Evolutionary conservation across 2,113 vertebrate species (phyloP).

Genomic region (Coryphaenoides rupestris): DNA sequence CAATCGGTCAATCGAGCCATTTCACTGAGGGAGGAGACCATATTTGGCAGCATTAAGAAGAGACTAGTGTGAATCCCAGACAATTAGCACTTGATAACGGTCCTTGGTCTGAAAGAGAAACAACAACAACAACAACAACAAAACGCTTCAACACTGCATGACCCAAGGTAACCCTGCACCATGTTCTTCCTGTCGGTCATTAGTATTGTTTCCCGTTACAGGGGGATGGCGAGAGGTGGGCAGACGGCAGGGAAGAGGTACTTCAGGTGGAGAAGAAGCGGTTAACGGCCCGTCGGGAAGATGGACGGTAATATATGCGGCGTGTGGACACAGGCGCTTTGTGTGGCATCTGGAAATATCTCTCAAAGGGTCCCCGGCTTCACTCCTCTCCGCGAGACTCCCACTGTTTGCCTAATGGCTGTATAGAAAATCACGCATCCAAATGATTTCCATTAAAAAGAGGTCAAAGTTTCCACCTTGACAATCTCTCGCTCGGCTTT

Average conservation of each 20-base stretch:
- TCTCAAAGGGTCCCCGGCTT: background rate
- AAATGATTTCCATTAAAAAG: constrained; percentile 51
- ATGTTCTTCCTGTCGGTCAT: background rate
- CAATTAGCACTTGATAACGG: constrained; percentile 34
- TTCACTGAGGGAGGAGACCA: constrained; percentile 41
- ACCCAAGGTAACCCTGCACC: background rate
- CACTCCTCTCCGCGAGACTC: background rate
- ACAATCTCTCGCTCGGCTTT: constrained; percentile 32
- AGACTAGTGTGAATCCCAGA: constrained; percentile 5
- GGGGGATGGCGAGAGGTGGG: background rate
- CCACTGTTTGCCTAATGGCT: background rate
- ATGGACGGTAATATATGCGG: too few species aligned
- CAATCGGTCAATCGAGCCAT: constrained; percentile 61
- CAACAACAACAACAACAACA: background rate
- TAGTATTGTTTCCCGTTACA: background rate
- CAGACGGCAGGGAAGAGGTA: background rate
- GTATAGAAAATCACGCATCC: background rate
- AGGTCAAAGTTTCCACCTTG: constrained; percentile 33
- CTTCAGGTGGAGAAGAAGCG: too few species aligned
- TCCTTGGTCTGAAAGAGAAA: constrained; percentile 12
- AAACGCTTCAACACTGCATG: background rate
- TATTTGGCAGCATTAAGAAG: constrained; percentile 26
- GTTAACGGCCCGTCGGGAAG: too few species aligned
- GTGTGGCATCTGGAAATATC: background rate
- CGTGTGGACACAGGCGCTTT: background rate